A percentile compares a stretch with the other conserved stretches of the same genome.
These are phyloP conservation scores for Austrolebias charrua DNA, from an alignment of 2,797 vertebrate genomes.

Conservation along the genomic window DNA sequence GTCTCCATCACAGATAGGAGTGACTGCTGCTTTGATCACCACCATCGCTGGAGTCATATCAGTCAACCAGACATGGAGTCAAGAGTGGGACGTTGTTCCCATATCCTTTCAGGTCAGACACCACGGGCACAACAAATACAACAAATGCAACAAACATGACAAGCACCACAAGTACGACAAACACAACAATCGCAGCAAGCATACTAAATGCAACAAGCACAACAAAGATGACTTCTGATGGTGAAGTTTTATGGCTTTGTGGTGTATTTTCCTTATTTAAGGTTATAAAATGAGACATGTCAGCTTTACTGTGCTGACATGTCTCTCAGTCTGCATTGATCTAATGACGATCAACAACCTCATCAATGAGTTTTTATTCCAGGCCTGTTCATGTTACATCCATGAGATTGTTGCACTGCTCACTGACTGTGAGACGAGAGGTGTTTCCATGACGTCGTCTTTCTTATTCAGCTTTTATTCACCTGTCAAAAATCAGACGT, in stretches of 20 bases:
- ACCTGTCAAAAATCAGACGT: too few relatives aligned
- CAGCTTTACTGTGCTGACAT: neutral
- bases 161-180: too few relatives aligned
- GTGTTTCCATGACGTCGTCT: constrained; percentile 19
- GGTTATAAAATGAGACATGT: neutral
- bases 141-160: too few relatives aligned
- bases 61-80: constrained; percentile 89
- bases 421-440: constrained; percentile 20
- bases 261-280: neutral
- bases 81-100: constrained; percentile 91
- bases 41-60: constrained; percentile 88
- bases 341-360: neutral
- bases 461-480: constrained; percentile 6
- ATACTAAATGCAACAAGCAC: too few relatives aligned
- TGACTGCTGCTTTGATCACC: constrained; percentile 83
- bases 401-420: constrained; percentile 23
- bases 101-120: constrained; percentile 90
- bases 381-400: constrained; percentile 27
- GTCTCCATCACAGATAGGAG: constrained; percentile 81
- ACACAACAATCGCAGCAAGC: too few relatives aligned
- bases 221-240: constrained; percentile 1
- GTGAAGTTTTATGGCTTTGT: neutral
- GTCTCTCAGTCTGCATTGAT: constrained; percentile 1
- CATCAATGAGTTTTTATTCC: neutral
- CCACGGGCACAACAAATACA: neutral